Evolutionary conservation across 2,888 invertebrate species (phyloP), one percentile per base, ranked within the genome.

Genomic region (Sicus ferrugineus): DNA sequence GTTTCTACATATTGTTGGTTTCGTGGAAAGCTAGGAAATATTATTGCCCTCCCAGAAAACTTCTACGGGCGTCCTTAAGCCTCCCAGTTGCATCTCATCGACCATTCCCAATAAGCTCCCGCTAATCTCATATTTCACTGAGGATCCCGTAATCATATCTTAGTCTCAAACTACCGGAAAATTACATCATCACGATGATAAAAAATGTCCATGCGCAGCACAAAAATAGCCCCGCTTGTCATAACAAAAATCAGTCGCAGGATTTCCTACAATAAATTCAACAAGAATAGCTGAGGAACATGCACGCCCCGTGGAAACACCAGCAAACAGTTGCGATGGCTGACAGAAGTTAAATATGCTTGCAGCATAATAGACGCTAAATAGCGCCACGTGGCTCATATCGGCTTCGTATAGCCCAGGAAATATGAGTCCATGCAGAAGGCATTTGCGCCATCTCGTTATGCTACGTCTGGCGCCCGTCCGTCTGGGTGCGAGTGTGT

Each of bases 301-400:
- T 11, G 28, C 62, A 62, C 28, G 62, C 63, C 63, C 63, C 31
- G n/a, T 16, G 19, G 34, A 66, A n/a, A 46, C 38, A 28, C n/a
- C 28, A 54, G 31, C 38, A 66, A 54, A 42, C 66, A 42, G 11
- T 56, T 28, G 23, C 38, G 46, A 11, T 23, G 66, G 48, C 59
- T 75, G 78, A 79, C 75, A 72, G 74, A 67, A 76, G 46, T 31
- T 38, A 77, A 80, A 81, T 79, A 80, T 81, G 80, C 74, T 79
- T 75, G 71, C 75, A 75, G 77, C 76, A 81, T 84, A 84, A 84
- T 83, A 80, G 81, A 78, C 77, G 79, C 84, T 84, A 85, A 84
- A 84, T 83, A 82, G 79, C 77, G 81, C 72, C 84, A 84, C 84
- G 84, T 81, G 83, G 77, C 80, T 69, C 72, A 75, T 73, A 76